These are phyloP conservation scores for Pseudeuparius sepicola DNA, from an alignment of 2,888 invertebrate genomes.

Conservation along the genomic window DNA sequence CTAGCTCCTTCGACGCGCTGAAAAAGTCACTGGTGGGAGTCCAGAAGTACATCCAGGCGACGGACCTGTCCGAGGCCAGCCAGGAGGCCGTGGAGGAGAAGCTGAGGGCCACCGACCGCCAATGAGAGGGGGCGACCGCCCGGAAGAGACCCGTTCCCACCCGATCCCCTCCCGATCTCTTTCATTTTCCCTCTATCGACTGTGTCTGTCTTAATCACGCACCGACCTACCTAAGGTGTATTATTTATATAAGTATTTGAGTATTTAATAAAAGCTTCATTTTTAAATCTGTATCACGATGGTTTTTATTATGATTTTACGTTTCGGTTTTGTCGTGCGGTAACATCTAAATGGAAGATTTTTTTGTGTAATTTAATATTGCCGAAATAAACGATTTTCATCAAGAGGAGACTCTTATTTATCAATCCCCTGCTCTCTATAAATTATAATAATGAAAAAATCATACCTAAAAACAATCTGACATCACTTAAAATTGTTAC, in stretches of 20 bases:
- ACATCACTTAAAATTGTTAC: too few species aligned
- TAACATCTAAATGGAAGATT: too few species aligned
- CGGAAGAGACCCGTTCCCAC: conserved; percentile 11
- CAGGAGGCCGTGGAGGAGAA: conserved; percentile 91
- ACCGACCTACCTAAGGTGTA: conserved; percentile 35
- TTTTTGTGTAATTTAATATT: too few species aligned
- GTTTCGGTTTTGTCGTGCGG: too few species aligned
- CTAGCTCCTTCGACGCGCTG: conserved; percentile 93
- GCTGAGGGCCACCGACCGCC: conserved; percentile 88
- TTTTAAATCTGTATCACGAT: conserved; percentile 38
- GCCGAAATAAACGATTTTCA: too few species aligned
- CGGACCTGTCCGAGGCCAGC: conserved; percentile 88
- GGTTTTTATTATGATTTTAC: too few species aligned
- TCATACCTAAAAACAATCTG: too few species aligned
- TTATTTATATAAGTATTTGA: conserved; percentile 42
- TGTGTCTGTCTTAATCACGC: conserved; percentile 34
- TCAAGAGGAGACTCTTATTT: too few species aligned
- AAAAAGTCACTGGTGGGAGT: conserved; percentile 95
- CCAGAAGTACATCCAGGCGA: conserved; percentile 95
- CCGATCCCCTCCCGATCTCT: conserved; percentile 10
- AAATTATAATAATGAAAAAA: too few species aligned
- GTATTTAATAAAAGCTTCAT: conserved; percentile 41
- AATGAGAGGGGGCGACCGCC: conserved; percentile 43
- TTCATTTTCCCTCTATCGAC: conserved; percentile 20
- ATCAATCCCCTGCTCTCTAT: too few species aligned